These are phyloP conservation scores for Andricus quercusramuli DNA, from an alignment of 2,888 invertebrate species.

Conservation along the genomic window DNA sequence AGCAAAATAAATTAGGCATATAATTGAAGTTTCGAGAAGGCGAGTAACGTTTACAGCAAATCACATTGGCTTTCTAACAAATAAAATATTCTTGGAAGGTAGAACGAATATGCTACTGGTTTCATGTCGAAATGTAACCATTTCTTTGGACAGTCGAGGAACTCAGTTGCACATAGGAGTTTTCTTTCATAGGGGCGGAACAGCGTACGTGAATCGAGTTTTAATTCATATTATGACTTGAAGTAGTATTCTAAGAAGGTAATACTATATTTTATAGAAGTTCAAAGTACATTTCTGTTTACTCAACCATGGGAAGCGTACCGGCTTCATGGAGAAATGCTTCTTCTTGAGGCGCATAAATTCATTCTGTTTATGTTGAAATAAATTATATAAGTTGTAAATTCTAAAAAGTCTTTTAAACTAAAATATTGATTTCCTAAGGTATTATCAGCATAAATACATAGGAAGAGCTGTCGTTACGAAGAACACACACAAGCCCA, in stretches of 20 bases:
- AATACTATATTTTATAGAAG: constrained; percentile 22
- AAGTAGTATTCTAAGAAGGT: constrained; percentile 13
- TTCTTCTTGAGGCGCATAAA: neutral
- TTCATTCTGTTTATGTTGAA: constrained; percentile 9
- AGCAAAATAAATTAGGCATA: constrained; percentile 12
- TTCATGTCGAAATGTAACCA: constrained; percentile 25
- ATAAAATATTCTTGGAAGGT: constrained; percentile 11
- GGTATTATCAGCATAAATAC: too few relatives aligned
- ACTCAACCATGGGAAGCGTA: constrained; percentile 27
- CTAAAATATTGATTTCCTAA: too few relatives aligned
- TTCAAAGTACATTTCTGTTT: constrained; percentile 19
- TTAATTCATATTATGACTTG: constrained; percentile 27
- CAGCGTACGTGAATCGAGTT: neutral
- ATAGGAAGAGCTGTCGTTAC: too few relatives aligned
- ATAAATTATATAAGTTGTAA: constrained; percentile 5
- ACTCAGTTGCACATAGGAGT: neutral
- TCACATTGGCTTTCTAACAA: constrained; percentile 17
- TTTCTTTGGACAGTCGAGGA: constrained; percentile 22
- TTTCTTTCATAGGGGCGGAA: constrained; percentile 15
- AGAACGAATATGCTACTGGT: constrained; percentile 21
- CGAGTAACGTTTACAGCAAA: neutral
- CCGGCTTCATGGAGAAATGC: neutral
- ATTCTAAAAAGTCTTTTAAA: neutral
- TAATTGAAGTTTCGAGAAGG: neutral
- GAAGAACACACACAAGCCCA: too few relatives aligned